These are phyloP conservation scores for Colletes latitarsis DNA, from an alignment of 1,140 invertebrate species.

Conservation along the genomic window DNA sequence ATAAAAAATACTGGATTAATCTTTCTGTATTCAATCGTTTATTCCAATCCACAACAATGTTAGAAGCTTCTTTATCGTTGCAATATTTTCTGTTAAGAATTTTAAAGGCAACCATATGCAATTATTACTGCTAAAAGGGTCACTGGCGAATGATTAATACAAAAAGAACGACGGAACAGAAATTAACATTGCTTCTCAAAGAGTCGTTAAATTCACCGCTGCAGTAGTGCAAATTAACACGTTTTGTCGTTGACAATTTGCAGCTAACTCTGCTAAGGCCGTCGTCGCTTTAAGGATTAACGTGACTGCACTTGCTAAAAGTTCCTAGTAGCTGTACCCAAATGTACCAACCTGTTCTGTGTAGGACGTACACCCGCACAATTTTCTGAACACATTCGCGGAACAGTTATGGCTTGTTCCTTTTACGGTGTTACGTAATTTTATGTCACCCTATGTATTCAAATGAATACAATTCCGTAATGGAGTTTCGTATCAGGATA, in stretches of 20 bases:
- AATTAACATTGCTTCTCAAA: slow-evolving; percentile 29
- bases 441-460: neutral
- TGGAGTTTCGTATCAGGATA: neutral
- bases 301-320: slow-evolving; percentile 39
- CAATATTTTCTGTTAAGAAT: too few species aligned
- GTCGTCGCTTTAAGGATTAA: slow-evolving; percentile 59
- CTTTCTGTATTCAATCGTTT: too few species aligned
- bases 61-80: too few species aligned
- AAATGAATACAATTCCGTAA: too few species aligned
- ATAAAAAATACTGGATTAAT: too few species aligned
- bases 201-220: slow-evolving; percentile 17
- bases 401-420: neutral
- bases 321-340: slow-evolving; percentile 20
- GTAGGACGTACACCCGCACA: neutral
- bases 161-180: slow-evolving; percentile 30
- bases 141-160: slow-evolving; percentile 20
- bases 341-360: slow-evolving; percentile 7
- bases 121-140: too few species aligned
- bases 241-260: slow-evolving; percentile 42
- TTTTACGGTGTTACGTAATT: neutral
- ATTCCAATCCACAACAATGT: too few species aligned
- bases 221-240: neutral
- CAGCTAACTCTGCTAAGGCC: slow-evolving; percentile 34
- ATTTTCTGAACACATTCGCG: slow-evolving; percentile 15
- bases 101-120: too few species aligned